Evolutionary conservation across 2,888 invertebrate genomes (phyloP).

Genomic region (Laspeyria flexula): DNA sequence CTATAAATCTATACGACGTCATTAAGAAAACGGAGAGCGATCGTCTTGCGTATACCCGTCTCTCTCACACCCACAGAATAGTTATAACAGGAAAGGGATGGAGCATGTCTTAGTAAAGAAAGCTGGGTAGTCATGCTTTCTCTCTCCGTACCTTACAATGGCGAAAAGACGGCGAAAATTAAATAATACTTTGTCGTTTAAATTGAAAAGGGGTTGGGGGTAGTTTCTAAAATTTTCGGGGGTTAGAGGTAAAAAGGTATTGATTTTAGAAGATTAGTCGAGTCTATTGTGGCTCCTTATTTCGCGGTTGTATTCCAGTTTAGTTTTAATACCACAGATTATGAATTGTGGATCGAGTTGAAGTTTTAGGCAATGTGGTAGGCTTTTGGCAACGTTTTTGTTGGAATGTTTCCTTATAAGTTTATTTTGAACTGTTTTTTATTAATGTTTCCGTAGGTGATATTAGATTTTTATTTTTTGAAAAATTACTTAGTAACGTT

Average conservation of each 20-base stretch:
- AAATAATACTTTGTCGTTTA: conserved; percentile 86
- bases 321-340: conserved; percentile 37
- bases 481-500: too few relatives aligned
- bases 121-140: conserved; percentile 57
- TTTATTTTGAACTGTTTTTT: too few relatives aligned
- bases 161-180: conserved; percentile 84
- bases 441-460: too few relatives aligned
- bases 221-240: conserved; percentile 77
- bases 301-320: conserved; percentile 36
- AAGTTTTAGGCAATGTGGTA: conserved; percentile 4
- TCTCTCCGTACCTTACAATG: conserved; percentile 79
- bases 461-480: too few relatives aligned
- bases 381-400: conserved; percentile 9
- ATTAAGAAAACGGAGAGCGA: conserved; percentile 80
- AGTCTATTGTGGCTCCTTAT: conserved; percentile 54
- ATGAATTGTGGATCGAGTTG: conserved; percentile 9
- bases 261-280: conserved; percentile 80
- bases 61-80: conserved; percentile 58
- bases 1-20: conserved; percentile 85
- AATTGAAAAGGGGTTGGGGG: conserved; percentile 72
- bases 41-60: conserved; percentile 76
- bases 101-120: conserved; percentile 71
- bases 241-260: conserved; percentile 83
- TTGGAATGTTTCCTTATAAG: neutral
- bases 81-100: conserved; percentile 55